These are phyloP conservation scores for Lacanobia wlatinum DNA, from an alignment of 2,888 invertebrate species.

Conservation along the genomic window DNA sequence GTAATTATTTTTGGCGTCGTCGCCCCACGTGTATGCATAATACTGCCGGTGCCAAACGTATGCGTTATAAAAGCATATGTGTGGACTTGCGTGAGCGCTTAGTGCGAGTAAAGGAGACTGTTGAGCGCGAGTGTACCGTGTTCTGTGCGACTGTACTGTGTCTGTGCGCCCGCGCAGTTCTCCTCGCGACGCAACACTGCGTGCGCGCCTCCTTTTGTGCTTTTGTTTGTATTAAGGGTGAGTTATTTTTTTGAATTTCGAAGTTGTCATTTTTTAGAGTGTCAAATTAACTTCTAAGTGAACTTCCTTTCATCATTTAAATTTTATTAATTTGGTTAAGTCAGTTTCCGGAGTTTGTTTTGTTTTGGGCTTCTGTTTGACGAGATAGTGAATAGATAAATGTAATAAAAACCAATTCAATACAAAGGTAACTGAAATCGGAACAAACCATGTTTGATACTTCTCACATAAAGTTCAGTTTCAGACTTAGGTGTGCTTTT, in stretches of 20 bases:
- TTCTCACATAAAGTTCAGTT: not conserved
- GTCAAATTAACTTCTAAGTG: not conserved
- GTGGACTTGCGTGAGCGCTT: slow-evolving; percentile 48
- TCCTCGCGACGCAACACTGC: slow-evolving; percentile 51
- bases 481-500: not conserved
- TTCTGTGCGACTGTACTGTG: slow-evolving; percentile 21
- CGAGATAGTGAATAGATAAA: slow-evolving; percentile 11
- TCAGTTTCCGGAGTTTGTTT: not conserved
- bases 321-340: not conserved
- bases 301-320: slow-evolving; percentile 11
- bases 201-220: slow-evolving; percentile 59
- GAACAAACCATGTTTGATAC: not conserved
- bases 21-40: slow-evolving; percentile 55
- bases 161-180: slow-evolving; percentile 58
- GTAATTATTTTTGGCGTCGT: slow-evolving; percentile 55
- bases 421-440: not conserved
- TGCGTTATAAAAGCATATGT: slow-evolving; percentile 50
- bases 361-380: slow-evolving; percentile 28
- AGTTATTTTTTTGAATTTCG: slow-evolving; percentile 47
- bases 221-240: slow-evolving; percentile 54
- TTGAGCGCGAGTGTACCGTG: slow-evolving; percentile 39
- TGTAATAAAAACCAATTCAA: not conserved
- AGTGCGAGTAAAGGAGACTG: slow-evolving; percentile 57
- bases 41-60: slow-evolving; percentile 48
- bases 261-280: not conserved